Evolutionary conservation across 2,888 invertebrate species (phyloP).

Genomic region (Calephelis perditalis): DNA sequence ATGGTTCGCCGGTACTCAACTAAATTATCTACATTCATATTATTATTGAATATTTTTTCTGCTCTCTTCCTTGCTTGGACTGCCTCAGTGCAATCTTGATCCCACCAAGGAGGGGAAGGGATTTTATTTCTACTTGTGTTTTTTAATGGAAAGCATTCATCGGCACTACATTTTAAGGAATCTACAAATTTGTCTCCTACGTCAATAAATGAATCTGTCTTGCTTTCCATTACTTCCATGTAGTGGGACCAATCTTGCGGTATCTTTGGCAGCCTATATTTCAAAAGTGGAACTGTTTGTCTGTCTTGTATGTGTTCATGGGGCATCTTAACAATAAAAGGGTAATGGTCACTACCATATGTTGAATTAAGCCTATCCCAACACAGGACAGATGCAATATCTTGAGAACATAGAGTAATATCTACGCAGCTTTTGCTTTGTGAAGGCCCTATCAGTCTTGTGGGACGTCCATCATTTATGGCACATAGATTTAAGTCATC

Average conservation of each 20-base stretch:
- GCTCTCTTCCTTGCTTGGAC: background rate
- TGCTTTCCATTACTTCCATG: background rate
- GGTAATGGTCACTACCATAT: background rate
- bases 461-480: background rate
- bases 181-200: background rate
- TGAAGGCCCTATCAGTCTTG: too few species aligned
- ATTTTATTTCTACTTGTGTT: background rate
- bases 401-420: too few species aligned
- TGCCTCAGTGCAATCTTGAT: background rate
- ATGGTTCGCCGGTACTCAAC: background rate
- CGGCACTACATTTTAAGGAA: background rate
- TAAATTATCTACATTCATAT: background rate
- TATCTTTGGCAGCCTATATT: background rate
- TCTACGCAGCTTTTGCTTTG: too few species aligned
- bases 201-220: background rate
- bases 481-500: background rate
- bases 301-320: background rate
- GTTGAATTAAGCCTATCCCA: background rate
- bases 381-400: too few species aligned
- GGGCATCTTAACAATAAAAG: background rate
- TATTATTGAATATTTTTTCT: background rate
- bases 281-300: background rate
- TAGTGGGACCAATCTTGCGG: background rate
- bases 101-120: background rate
- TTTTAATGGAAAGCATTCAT: background rate